Evolutionary conservation across 2,113 vertebrate species (phyloP).

Genomic region (Neogobius melanostomus): DNA sequence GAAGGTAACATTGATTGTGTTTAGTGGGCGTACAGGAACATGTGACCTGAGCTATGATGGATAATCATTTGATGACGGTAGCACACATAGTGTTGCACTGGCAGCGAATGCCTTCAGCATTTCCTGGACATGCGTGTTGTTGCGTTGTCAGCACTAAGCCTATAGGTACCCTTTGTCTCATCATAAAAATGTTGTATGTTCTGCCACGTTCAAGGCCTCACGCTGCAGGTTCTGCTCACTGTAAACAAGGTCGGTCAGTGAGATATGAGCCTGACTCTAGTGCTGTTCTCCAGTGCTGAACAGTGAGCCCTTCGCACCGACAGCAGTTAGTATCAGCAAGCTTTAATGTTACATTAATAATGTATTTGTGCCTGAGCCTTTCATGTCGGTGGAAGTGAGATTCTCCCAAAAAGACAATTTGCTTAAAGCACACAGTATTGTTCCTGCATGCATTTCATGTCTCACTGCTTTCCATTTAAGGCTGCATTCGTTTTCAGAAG

Average conservation of each 20-base stretch:
- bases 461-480: slow-evolving; percentile 49
- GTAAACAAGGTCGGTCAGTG: slow-evolving; percentile 39
- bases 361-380: slow-evolving; percentile 17
- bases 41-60: slow-evolving; percentile 1
- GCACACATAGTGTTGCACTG: neutral
- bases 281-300: slow-evolving; percentile 14
- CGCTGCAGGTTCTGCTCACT: neutral
- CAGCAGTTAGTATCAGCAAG: slow-evolving; percentile 22
- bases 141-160: slow-evolving; percentile 13
- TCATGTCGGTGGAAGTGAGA: slow-evolving; percentile 17
- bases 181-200: slow-evolving; percentile 16
- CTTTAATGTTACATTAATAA: slow-evolving; percentile 23
- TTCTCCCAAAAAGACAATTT: slow-evolving; percentile 31
- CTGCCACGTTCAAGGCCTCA: slow-evolving; percentile 21
- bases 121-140: slow-evolving; percentile 8
- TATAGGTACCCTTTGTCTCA: slow-evolving; percentile 24
- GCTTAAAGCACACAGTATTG: slow-evolving; percentile 35
- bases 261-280: slow-evolving; percentile 15
- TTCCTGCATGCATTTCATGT: slow-evolving; percentile 54
- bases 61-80: neutral
- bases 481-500: slow-evolving; percentile 45
- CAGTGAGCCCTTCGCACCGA: slow-evolving; percentile 7
- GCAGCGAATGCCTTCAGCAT: neutral
- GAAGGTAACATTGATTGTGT: neutral
- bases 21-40: neutral